Base-by-base conservation (phyloP, 2,888 invertebrate species). In the Gymnocheta viridis region DNA sequence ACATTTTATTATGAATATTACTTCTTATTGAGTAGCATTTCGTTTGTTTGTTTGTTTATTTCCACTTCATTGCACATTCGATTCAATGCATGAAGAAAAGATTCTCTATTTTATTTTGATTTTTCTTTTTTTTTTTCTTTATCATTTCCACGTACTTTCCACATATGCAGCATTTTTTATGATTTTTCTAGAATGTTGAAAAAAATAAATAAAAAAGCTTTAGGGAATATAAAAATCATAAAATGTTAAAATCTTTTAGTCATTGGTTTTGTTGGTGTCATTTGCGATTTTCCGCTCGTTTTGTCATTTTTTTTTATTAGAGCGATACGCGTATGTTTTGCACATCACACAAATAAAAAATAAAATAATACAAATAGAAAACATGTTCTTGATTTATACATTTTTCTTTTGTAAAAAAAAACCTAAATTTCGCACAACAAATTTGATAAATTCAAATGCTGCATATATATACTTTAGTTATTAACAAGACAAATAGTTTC, bases 261-360 rank as follows among this genome's bases (percentile, higher is more conserved):
- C 74, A 76, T 82, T 82, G 81, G 54, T 76, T 81, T 69, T 64
- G 74, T 74, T 62, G 54, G 51, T 76, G 74, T 74, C 89, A 89
- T 88, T 89, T 89, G 88, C 88, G 89, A 89, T 89, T 90, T 89
- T 90, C 89, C 88, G 88, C 89, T 89, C 89, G 87, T 89, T 90
- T 90, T 88, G 87, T 88, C 87, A 32, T 69, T 49, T 77, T 38
- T 60, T 69, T 69, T 47, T 76, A 35, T n/a, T 44, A 22, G 10
- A 32, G n/a, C 35, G 58, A 35, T 67, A 66, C n/a, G n/a, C n/a
- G n/a, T n/a, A n/a, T n/a, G n/a, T n/a, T 66, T 66, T 56, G 2
- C n/a, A 70, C 44, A 56, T n/a, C 6, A 47, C 7, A n/a, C 22
- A 4, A 29, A 4, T 1, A 22, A 5, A 35, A 47, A 10, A 17